Evolutionary conservation across 2,113 vertebrate genomes (phyloP), one percentile per base, ranked within the genome.

Genomic region (Myrmecophaga tridactyla): DNA sequence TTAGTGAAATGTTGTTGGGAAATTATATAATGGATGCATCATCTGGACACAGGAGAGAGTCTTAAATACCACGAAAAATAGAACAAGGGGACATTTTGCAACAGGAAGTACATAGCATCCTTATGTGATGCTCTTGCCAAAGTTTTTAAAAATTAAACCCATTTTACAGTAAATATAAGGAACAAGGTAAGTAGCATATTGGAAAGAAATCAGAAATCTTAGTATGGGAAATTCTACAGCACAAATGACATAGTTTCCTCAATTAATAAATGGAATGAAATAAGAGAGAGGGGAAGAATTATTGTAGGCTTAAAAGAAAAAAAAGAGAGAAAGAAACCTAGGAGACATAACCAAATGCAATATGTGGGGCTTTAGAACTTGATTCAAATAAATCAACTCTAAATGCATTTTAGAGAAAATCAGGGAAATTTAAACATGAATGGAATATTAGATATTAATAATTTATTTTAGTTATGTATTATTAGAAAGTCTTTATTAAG

Each of bases 371-470:
- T 87, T 92, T 63, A 84, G 25, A 92, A 72, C n/a, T 78, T 83
- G 62, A 53, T 77, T 86, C 39, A 94, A 70, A 58, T 31, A 90
- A 94, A 65, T 18, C 17, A 72, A 76, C 7, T 70, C 43, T 86
- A 83, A 89, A 76, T 6, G 27, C 7, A 15, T 90, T 83, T 94
- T 78, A 78, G 21, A 85, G 56, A 95, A 67, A 92, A 43, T 39
- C 15, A 2, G 18, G 34, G 82, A 69, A 63, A 86, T 91, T 36
- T 69, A 70, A 93, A 80, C 39, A 77, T 67, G 31, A 1, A 2
- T 15, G 76, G 34, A 11, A 36, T 82, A 36, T 92, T n/a, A 93
- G n/a, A 43, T 88, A 31, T 92, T 91, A 89, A 72, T 81, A 92
- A 36, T 23, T 60, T 82, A 72, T 83, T 86, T 43, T 41, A 76